phyloP scores from a whole-genome alignment of 2,113 vertebrate genomes.

The Clupea harengus region DNA sequence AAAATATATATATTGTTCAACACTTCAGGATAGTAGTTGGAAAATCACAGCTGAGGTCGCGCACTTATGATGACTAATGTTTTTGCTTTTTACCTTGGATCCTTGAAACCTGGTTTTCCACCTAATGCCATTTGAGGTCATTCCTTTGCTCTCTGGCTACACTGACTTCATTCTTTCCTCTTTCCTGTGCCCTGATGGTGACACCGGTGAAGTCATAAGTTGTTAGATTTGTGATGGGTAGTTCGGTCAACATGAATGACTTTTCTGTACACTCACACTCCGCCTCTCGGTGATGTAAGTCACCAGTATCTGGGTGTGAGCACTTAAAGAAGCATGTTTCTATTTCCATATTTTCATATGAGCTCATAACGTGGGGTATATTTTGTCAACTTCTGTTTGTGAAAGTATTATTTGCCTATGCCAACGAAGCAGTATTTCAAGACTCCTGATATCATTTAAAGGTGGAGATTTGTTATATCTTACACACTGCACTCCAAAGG shows the following conservation, averaged over 20 bases:
- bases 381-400: conserved; percentile 15
- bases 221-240: background rate
- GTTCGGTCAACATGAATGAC: background rate
- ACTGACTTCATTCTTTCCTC: background rate
- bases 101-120: background rate
- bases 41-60: background rate
- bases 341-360: conserved; percentile 9
- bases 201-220: background rate
- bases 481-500: background rate
- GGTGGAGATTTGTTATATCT: background rate
- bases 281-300: background rate
- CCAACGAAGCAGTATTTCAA: background rate
- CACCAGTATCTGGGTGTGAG: background rate
- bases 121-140: background rate
- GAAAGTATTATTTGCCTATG: conserved; percentile 19
- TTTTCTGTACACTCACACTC: background rate
- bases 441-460: background rate
- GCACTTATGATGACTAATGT: background rate
- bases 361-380: background rate
- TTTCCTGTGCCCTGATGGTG: background rate
- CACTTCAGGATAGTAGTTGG: background rate
- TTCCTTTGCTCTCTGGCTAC: background rate
- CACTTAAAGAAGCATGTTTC: conserved; percentile 2
- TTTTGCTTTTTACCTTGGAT: background rate
- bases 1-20: background rate